These are phyloP conservation scores for Drosophila ficusphila DNA, from an alignment of 1,140 invertebrate genomes.

Conservation along the genomic window DNA sequence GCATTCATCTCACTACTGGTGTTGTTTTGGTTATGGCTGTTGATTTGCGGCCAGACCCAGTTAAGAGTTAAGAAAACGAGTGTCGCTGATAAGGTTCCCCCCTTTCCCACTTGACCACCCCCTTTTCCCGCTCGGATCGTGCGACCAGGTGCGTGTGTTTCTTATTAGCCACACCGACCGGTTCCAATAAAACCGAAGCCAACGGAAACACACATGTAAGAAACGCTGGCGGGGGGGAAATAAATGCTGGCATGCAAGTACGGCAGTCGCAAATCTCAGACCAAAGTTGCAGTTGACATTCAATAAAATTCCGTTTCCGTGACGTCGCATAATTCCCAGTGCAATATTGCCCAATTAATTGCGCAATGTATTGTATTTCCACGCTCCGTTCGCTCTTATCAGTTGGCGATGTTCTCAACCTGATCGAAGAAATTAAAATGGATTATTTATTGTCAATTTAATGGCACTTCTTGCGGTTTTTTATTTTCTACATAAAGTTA, in stretches of 20 bases:
- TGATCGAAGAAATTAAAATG: neutral
- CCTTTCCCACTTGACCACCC: neutral
- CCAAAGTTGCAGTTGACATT: constrained; percentile 9
- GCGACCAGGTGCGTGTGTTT: constrained; percentile 47
- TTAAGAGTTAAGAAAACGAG: constrained; percentile 61
- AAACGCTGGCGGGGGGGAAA: neutral
- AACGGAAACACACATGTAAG: neutral
- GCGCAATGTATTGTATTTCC: constrained; percentile 43
- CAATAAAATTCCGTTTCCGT: constrained; percentile 40
- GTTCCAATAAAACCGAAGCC: constrained; percentile 10
- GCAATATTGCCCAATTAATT: constrained; percentile 43
- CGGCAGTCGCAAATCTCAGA: constrained; percentile 2
- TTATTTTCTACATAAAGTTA: neutral
- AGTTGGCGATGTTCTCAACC: constrained; percentile 37
- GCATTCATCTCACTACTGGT: constrained; percentile 60
- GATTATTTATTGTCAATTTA: constrained; percentile 49
- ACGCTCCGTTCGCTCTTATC: constrained; percentile 57
- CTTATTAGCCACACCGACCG: constrained; percentile 36
- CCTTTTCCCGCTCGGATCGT: neutral
- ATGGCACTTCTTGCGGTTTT: constrained; percentile 7
- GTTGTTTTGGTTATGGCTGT: constrained; percentile 39
- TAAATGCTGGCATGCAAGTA: constrained; percentile 25
- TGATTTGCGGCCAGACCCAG: constrained; percentile 50
- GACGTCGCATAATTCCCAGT: constrained; percentile 56
- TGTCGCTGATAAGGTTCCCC: constrained; percentile 55